Conservation (phyloP, 1,140 invertebrate genomes). For the Propsilocerus akamusi region DNA sequence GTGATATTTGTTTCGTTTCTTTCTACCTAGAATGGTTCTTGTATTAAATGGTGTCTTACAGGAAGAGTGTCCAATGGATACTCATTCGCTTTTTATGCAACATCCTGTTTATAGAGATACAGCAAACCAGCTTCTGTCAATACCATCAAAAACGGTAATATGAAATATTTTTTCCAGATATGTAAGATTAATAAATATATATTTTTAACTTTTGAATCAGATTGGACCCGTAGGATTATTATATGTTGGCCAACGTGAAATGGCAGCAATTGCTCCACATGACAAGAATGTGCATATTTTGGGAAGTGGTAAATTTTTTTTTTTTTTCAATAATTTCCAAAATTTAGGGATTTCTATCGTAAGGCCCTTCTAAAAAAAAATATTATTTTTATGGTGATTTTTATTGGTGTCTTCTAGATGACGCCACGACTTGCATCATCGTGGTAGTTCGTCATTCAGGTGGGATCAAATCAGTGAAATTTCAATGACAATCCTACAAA, state of each 20-base stretch:
- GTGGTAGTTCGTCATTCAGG: constrained; percentile 79
- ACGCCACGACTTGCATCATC: constrained; percentile 85
- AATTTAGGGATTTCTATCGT: too few species aligned
- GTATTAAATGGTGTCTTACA: constrained; percentile 69
- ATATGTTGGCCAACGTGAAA: constrained; percentile 78
- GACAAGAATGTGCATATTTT: constrained; percentile 83
- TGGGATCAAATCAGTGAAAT: constrained; percentile 25
- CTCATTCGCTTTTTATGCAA: constrained; percentile 51
- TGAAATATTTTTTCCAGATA: neutral
- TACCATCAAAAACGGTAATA: constrained; percentile 28
- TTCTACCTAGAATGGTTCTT: constrained; percentile 53
- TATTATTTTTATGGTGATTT: too few species aligned
- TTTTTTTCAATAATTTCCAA: too few species aligned
- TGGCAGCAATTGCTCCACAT: constrained; percentile 73
- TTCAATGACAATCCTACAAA: neutral
- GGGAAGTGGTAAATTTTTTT: too few species aligned
- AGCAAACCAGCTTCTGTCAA: constrained; percentile 53
- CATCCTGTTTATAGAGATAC: constrained; percentile 73
- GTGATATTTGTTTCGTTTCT: too few species aligned
- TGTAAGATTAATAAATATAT: neutral
- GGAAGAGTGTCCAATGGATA: constrained; percentile 66
- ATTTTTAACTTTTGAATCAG: constrained; percentile 21
- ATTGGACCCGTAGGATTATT: constrained; percentile 68
- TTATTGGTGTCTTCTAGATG: too few species aligned
- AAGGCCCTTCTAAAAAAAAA: too few species aligned